These are phyloP conservation scores for Cliona cf. orientalis DNA, from an alignment of 37 sponge, comb jelly and placozoan species.

Conservation along the genomic window DNA sequence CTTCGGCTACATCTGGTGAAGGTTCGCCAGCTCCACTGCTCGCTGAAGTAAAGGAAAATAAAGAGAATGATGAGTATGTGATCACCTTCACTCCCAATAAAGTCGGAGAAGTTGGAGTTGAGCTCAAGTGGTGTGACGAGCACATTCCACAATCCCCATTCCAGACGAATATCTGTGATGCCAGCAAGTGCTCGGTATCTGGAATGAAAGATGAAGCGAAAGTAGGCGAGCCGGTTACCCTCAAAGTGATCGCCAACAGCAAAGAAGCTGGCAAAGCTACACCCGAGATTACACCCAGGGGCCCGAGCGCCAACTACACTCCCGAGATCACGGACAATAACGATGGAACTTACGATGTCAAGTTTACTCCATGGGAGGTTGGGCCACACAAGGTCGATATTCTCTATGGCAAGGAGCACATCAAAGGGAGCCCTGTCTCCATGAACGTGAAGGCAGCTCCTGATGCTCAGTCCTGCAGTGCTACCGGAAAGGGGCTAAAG, in stretches of 20 bases:
- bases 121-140: constrained; percentile 40
- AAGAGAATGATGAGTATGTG: constrained; percentile 32
- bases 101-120: constrained; percentile 21
- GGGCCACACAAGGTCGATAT: constrained; percentile 72
- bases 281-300: constrained; percentile 56
- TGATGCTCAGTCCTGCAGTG: constrained; percentile 81
- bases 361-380: constrained; percentile 72
- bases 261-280: constrained; percentile 55
- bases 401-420: constrained; percentile 45
- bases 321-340: constrained; percentile 58
- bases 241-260: constrained; percentile 41
- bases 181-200: constrained; percentile 33
- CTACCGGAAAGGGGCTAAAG: constrained; percentile 82
- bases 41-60: neutral
- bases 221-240: constrained; percentile 59
- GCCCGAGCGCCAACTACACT: constrained; percentile 56
- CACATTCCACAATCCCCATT: constrained; percentile 69
- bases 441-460: constrained; percentile 38
- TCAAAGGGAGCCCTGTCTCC: constrained; percentile 78
- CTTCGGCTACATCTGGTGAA: neutral
- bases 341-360: constrained; percentile 47
- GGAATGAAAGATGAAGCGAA: constrained; percentile 24
- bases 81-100: constrained; percentile 28
- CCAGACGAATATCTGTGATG: constrained; percentile 49
- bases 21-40: neutral